These are phyloP conservation scores for Aythya fuligula DNA, from an alignment of 2,797 vertebrate genomes.

Conservation along the genomic window DNA sequence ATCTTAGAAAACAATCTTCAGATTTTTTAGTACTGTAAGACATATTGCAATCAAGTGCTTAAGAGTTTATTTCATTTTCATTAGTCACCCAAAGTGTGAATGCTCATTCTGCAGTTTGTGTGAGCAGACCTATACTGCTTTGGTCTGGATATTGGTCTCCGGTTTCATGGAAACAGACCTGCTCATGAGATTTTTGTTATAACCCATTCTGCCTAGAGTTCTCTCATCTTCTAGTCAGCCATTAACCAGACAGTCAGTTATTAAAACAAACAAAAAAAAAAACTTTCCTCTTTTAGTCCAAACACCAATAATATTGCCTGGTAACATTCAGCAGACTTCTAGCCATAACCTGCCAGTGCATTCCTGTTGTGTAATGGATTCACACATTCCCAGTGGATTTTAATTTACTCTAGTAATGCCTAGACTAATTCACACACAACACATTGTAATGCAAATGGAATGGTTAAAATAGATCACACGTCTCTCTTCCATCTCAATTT, in stretches of 20 bases:
- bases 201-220: not conserved
- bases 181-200: not conserved
- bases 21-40: not conserved
- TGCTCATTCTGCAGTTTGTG: not conserved
- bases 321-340: constrained; percentile 33
- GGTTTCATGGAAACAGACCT: not conserved
- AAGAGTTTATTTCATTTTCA: not conserved
- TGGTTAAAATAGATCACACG: constrained; percentile 84
- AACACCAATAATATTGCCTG: constrained; percentile 7
- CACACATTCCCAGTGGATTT: constrained; percentile 48
- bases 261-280: not conserved
- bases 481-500: constrained; percentile 74
- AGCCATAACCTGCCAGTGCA: constrained; percentile 14
- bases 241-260: not conserved
- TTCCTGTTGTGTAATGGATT: constrained; percentile 33
- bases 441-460: constrained; percentile 78
- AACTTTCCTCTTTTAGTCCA: not conserved
- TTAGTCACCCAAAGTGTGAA: not conserved
- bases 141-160: not conserved
- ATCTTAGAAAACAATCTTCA: not conserved
- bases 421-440: constrained; percentile 27
- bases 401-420: constrained; percentile 46
- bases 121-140: not conserved
- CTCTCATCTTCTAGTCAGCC: not conserved
- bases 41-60: not conserved